These are phyloP conservation scores for Rafetus swinhoei DNA, from an alignment of 2,113 vertebrate species.

Conservation along the genomic window DNA sequence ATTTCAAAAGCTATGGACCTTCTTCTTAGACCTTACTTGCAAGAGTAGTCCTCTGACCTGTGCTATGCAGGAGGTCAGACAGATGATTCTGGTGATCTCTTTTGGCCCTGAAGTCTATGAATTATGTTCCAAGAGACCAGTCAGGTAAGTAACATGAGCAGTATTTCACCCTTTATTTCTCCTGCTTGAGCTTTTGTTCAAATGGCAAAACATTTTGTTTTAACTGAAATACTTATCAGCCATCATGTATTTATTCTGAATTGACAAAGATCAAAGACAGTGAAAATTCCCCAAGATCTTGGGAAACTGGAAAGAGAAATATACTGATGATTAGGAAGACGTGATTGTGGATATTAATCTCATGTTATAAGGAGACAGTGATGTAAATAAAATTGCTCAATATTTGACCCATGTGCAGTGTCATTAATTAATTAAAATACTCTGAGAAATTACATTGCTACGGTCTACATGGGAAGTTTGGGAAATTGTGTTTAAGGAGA, in stretches of 20 bases:
- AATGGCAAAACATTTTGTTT: background rate
- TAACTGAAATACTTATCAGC: background rate
- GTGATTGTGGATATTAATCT: background rate
- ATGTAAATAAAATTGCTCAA: background rate
- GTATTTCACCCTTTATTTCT: background rate
- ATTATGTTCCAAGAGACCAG: background rate
- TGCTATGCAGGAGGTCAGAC: background rate
- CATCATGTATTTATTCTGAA: background rate
- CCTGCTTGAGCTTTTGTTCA: background rate
- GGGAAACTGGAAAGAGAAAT: background rate
- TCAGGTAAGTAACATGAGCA: background rate
- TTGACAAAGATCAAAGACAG: background rate
- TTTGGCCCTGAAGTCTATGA: background rate
- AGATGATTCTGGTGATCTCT: background rate
- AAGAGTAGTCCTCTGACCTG: background rate
- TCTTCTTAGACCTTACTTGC: background rate
- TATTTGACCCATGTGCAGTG: background rate
- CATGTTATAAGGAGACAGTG: background rate
- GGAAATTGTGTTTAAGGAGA: background rate
- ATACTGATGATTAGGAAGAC: background rate
- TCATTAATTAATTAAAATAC: conserved; percentile 7
- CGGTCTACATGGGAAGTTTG: conserved; percentile 6
- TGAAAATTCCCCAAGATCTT: background rate
- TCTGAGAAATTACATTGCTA: background rate
- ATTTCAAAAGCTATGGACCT: no score